These are phyloP conservation scores for Gymnorhina tibicen DNA, from an alignment of 2,113 vertebrate species.

Conservation along the genomic window DNA sequence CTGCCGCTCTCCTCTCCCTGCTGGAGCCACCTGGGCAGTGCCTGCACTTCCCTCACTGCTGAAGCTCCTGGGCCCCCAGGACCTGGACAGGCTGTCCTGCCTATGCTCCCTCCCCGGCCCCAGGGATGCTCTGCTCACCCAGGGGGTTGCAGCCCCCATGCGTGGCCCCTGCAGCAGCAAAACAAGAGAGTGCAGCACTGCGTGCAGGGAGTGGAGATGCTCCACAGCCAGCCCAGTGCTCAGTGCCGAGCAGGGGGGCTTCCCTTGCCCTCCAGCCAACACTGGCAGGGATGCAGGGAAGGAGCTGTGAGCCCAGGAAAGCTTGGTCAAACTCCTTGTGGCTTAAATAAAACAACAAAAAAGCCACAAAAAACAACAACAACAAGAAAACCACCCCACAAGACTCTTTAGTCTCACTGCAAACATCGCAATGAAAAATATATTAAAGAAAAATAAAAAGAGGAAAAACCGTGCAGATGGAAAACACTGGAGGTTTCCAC, in stretches of 20 bases:
- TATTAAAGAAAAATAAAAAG: no score
- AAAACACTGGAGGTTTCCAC: not conserved
- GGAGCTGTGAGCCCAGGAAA: not conserved
- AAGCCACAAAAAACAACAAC: not conserved
- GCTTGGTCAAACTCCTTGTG: not conserved
- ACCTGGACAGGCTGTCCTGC: not conserved
- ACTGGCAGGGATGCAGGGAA: not conserved
- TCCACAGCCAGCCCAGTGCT: not conserved
- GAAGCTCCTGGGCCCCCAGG: not conserved
- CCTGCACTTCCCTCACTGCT: not conserved
- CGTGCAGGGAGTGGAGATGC: rapidly evolving
- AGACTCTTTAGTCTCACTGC: not conserved
- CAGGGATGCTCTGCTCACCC: not conserved
- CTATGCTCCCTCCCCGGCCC: not conserved
- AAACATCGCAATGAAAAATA: not conserved
- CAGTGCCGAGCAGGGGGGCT: rapidly evolving
- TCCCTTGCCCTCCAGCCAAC: not conserved
- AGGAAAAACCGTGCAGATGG: not conserved
- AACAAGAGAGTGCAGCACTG: not conserved
- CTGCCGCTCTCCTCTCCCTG: rapidly evolving
- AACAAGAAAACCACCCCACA: rapidly evolving
- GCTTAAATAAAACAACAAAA: not conserved
- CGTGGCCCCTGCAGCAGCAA: not conserved
- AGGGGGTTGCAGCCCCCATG: not conserved
- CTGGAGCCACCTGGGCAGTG: not conserved